A percentile compares a stretch with the other conserved stretches of the same genome.
Conservation (phyloP, 2,888 invertebrate genomes). For the Ectemnius cavifrons region DNA sequence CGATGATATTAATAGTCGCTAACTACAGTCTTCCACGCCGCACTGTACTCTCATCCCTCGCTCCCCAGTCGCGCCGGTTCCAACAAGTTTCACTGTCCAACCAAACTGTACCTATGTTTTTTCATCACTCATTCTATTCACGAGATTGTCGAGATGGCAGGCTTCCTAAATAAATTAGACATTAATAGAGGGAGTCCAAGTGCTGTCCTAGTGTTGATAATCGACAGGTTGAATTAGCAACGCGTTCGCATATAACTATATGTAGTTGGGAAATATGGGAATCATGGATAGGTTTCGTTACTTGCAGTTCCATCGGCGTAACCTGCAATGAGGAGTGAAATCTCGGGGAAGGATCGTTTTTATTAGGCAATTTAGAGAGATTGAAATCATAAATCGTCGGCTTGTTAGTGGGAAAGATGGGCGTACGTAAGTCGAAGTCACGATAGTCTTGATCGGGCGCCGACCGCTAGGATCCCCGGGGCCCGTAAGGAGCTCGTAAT, state of each 20-base stretch:
- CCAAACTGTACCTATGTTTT: neutral
- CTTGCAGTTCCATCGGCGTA: neutral
- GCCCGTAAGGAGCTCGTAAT: constrained; percentile 61
- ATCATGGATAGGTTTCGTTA: neutral
- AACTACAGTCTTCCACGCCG: constrained; percentile 71
- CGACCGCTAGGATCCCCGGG: constrained; percentile 39
- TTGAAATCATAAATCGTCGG: constrained; percentile 24
- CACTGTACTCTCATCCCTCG: neutral
- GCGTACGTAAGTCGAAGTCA: constrained; percentile 44
- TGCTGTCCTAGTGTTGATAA: too few species aligned
- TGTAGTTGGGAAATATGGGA: neutral
- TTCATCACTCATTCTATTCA: too few species aligned
- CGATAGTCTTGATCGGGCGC: constrained; percentile 42
- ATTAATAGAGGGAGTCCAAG: neutral
- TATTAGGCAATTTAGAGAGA: constrained; percentile 1
- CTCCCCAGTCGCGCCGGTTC: constrained; percentile 26
- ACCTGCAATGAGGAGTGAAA: neutral
- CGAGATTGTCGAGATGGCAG: too few species aligned
- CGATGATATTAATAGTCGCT: constrained; percentile 76
- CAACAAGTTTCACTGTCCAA: constrained; percentile 45
- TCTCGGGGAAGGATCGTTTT: neutral
- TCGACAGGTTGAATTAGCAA: neutral
- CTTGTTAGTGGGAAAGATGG: constrained; percentile 41
- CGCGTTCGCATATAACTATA: too few species aligned
- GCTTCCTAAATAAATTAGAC: constrained; percentile 29